Percentiles rank a stretch among this genome's conserved stretches.
Evolutionary conservation across 2,113 vertebrate genomes (phyloP).

Genomic region (Arvicanthis niloticus): DNA sequence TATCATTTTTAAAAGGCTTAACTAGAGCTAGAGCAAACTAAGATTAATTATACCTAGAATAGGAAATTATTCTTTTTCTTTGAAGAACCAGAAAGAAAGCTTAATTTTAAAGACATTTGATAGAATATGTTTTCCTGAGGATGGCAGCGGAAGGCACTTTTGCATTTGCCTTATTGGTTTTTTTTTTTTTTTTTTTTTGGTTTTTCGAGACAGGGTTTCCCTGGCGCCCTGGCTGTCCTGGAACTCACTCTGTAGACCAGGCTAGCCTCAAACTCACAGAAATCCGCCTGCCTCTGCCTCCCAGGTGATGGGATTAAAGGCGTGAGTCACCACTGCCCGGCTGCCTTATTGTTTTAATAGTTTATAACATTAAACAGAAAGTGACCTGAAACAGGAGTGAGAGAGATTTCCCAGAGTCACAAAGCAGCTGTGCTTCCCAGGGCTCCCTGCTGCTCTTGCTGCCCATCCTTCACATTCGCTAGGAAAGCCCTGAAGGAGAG

Average conservation of each 20-base stretch:
- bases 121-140: conserved; percentile 49
- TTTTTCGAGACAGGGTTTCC: too few relatives aligned
- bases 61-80: conserved; percentile 10
- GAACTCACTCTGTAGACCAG: too few relatives aligned
- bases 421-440: neutral
- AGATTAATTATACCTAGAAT: neutral
- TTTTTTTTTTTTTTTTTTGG: too few relatives aligned
- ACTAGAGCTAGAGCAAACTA: conserved; percentile 12
- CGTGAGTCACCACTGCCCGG: too few relatives aligned
- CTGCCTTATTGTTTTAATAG: neutral
- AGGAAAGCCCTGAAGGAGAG: neutral
- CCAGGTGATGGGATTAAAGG: too few relatives aligned
- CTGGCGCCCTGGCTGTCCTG: too few relatives aligned
- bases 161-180: conserved; percentile 5
- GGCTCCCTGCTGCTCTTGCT: neutral
- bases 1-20: conserved; percentile 1
- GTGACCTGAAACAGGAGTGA: neutral
- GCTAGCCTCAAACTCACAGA: too few relatives aligned
- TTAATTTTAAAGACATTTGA: neutral
- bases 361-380: neutral
- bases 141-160: conserved; percentile 22
- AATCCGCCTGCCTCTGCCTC: too few relatives aligned
- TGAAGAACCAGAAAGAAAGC: conserved; percentile 14
- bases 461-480: neutral
- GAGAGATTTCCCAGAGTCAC: neutral